These are phyloP conservation scores for Columba janthina DNA, from an alignment of 2,113 vertebrate genomes.

Conservation along the genomic window DNA sequence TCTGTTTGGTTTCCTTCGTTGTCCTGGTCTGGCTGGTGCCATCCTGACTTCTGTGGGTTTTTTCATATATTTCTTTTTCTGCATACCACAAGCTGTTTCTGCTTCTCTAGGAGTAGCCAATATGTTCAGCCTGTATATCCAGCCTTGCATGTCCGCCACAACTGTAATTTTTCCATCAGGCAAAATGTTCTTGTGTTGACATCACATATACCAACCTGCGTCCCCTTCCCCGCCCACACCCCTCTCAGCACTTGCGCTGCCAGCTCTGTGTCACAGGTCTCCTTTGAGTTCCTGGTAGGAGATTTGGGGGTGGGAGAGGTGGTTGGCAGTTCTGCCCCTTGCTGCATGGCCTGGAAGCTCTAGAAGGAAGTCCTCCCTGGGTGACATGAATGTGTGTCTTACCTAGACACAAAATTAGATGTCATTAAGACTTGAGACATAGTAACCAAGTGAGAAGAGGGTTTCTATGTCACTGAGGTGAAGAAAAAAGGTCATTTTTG, in stretches of 20 bases:
- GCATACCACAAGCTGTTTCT: not conserved
- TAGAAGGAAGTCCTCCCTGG: not conserved
- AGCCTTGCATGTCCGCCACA: not conserved
- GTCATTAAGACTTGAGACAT: not conserved
- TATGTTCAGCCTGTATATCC: not conserved
- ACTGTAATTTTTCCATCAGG: not conserved
- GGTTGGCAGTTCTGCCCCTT: not conserved
- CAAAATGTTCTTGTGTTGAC: not conserved
- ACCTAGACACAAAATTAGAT: not conserved
- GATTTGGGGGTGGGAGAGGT: not conserved
- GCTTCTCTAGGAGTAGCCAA: not conserved
- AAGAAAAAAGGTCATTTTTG: not conserved
- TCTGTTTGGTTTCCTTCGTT: not conserved
- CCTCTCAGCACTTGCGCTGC: fast-evolving
- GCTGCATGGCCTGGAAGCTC: not conserved
- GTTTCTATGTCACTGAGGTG: not conserved
- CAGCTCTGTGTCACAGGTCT: not conserved
- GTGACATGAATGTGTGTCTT: not conserved
- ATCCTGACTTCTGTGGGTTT: not conserved
- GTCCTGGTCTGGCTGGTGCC: not conserved
- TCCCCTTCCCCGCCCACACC: not conserved
- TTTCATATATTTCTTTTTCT: not conserved
- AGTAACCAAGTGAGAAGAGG: not conserved
- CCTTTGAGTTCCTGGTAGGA: not conserved
- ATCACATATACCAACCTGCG: not conserved